Evolutionary conservation across 2,113 vertebrate species (phyloP), one percentile per base, ranked within the genome.

Genomic region (Crypturellus undulatus): DNA sequence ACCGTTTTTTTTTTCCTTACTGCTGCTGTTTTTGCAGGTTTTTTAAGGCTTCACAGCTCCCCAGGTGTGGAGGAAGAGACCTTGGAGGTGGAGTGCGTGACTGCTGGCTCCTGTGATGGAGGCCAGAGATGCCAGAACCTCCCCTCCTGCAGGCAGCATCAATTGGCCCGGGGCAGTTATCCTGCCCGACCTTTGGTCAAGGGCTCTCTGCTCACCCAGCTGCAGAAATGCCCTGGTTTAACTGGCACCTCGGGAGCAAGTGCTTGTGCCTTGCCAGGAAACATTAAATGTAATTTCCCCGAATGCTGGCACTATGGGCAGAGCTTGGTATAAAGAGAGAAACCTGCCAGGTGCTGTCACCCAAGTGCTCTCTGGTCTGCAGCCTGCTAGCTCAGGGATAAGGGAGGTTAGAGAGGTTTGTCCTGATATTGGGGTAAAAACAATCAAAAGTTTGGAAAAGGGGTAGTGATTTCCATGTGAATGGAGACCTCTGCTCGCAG

Each of bases 31-130:
- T 94, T 90, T 89, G 34, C 92, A 87, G 83, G 77, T 51, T 96
- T 94, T 93, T 58, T 94, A 92, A 95, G 94, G 89, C 56, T 95
- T 96, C 92, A 30, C 1, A 4, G 69, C 86, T 92, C 77, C 49
- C 79, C 86, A 93, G 94, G 77, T 94, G 94, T 47, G 89, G 54
- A 52, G 68, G 68, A 49, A 52, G 68, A 70, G 68, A 52, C 49
- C 34, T 38, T 26, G 25, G 49, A 26, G 49, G 69, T 71, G 34
- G 65, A 38, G 83, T 62, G 49, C 60, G 86, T 64, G 52, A 28
- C 60, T 45, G 73, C 90, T 92, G 89, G 58, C 81, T 84, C 65
- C 6, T 4, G 6, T 0, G 2, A 40, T 38, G 49, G 64, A 12
- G 62, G 17, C 47, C 0, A 0, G 47, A 28, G 52, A 24, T 87